Evolutionary conservation across 2,113 vertebrate genomes (phyloP).

Genomic region (Pampusana beccarii): DNA sequence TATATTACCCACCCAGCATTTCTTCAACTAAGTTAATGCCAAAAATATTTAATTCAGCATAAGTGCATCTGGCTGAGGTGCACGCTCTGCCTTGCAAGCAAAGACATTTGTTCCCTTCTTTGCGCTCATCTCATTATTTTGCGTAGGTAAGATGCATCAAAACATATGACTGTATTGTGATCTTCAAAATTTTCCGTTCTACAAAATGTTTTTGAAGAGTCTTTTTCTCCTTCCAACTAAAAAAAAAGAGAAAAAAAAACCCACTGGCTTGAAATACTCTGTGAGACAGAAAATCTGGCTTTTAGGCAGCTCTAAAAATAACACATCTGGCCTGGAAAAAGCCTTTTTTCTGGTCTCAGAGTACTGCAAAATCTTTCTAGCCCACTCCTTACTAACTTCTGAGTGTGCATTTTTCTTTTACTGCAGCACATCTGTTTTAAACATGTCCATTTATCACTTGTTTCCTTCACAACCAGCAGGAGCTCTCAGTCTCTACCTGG

Average conservation of each 20-base stretch:
- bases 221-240: background rate
- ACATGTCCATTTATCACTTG: background rate
- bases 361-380: background rate
- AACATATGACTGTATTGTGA: background rate
- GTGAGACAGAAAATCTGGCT: background rate
- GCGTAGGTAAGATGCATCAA: background rate
- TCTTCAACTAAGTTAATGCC: background rate
- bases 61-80: background rate
- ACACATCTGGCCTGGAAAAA: background rate
- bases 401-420: background rate
- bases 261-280: background rate
- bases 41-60: background rate
- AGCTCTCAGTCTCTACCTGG: background rate
- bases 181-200: background rate
- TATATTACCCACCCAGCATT: background rate
- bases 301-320: slow-evolving; percentile 18
- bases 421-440: background rate
- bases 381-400: rapidly evolving
- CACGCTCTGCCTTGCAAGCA: background rate
- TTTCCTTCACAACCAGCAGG: background rate
- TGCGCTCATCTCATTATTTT: background rate
- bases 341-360: background rate
- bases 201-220: background rate
- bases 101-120: background rate
- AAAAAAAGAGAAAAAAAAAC: background rate